Evolutionary conservation across 1,140 invertebrate genomes (phyloP), one percentile per base, ranked within the genome.

Genomic region (Camponotus vicinus): DNA sequence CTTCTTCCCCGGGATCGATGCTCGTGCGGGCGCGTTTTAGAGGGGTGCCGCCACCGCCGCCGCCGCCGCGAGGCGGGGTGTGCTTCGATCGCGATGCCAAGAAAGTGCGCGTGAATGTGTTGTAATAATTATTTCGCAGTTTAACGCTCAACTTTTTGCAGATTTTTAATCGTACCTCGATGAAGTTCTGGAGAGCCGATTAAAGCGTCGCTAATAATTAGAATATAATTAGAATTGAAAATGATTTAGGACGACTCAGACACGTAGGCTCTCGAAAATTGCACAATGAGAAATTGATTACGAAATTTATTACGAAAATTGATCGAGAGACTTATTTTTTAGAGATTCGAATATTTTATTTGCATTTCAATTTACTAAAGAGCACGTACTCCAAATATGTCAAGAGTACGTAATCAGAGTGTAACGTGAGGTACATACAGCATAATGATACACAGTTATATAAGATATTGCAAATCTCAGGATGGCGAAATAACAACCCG

Each of bases 1-100:
- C 55, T 78, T 66, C 57, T 55, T 55, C 40, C 21, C 7, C 9
- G 84, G 75, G 69, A 90, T 90, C 86, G 88, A 90, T 90, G 79
- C 21, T 71, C 69, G 80, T 71, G 69, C 79, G 34, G 45, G 21
- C 32, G 61, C 64, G 7, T 70, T 78, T 89, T 57, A 34, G 11
- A 4, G 70, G 71, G 49, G 67, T 76, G 64, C 32, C 40, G n/a
- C 64, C 27, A 8, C n/a, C n/a, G 13, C 34, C 8, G 15, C 21
- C 13, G 18, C 5, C 40, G n/a, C 5, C 15, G 78, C 40, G 21
- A 80, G 18, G 27, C 49, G 66, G 69, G 52, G n/a, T 52, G 52
- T 83, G 79, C 69, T 75, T 83, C 79, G 69, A 75, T 75, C 79
- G 79, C 67, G 79, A 27, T 73, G 52, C 45, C 37, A 40, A 80